A percentile compares a stretch with the other conserved stretches of the same genome.
phyloP scores from a whole-genome alignment of 1,140 invertebrate genomes.

The Ceratina australensis region DNA sequence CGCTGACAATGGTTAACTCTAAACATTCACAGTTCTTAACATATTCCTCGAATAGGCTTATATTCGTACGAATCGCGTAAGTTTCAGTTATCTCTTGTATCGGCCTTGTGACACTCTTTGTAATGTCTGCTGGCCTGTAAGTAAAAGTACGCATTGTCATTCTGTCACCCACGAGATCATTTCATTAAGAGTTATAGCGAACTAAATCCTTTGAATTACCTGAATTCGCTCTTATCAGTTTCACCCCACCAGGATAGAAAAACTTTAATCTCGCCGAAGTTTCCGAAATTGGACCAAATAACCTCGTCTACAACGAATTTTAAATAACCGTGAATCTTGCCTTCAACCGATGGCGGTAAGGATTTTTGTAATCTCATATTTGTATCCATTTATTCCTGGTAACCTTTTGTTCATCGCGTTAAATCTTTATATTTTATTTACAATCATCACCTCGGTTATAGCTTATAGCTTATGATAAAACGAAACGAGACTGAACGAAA shows the following conservation, averaged over 20 bases:
- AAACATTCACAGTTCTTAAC: conserved; percentile 73
- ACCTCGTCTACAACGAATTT: conserved; percentile 72
- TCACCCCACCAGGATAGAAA: conserved; percentile 76
- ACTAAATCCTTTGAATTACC: no score
- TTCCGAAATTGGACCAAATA: conserved; percentile 69
- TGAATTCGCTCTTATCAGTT: conserved; percentile 68
- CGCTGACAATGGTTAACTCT: conserved; percentile 65
- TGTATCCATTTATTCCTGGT: conserved; percentile 66
- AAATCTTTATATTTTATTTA: conserved; percentile 22
- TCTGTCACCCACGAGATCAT: neutral
- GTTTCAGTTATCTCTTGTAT: conserved; percentile 61
- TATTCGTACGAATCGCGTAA: conserved; percentile 73
- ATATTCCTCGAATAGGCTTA: conserved; percentile 72
- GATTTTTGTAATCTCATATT: conserved; percentile 63
- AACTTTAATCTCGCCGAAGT: conserved; percentile 67
- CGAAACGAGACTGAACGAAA: no score
- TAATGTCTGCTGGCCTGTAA: conserved; percentile 64
- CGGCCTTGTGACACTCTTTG: conserved; percentile 36
- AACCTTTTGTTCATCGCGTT: conserved; percentile 40
- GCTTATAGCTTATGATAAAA: no score
- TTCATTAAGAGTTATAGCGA: no score
- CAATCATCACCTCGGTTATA: neutral
- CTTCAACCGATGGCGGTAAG: conserved; percentile 73
- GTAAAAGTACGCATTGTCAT: neutral
- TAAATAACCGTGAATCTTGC: conserved; percentile 73